Evolutionary conservation across 2,113 vertebrate species (phyloP), one percentile per base, ranked within the genome.

Genomic region (Aramus guarauna): DNA sequence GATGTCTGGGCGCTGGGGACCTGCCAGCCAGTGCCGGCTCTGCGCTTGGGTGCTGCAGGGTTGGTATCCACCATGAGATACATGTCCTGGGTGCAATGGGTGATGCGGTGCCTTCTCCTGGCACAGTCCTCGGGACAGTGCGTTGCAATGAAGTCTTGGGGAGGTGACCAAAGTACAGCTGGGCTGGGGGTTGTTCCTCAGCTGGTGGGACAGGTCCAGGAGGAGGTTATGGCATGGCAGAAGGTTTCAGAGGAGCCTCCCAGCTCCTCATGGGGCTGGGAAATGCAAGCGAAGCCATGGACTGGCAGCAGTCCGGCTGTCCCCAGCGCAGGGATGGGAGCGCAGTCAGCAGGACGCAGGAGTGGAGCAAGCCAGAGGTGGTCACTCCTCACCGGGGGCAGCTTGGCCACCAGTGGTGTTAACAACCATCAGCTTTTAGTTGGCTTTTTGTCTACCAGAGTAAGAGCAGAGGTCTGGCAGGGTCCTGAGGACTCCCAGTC

Each of bases 231-330:
- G 43, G 72, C 22, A 15, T 19, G 20, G 43, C 63, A 59, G 45
- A 41, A 77, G 53, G 36, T 41, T 50, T 59, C 6, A 7, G 72
- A 63, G 32, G 39, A 85, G 48, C 2, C 5, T n/a, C n/a, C n/a
- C n/a, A n/a, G n/a, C n/a, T n/a, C n/a, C 52, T 29, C 23, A 2
- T 29, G 6, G 4, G 36, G 50, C 22, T 75, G 71, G 23, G 52
- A 58, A 26, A 52, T 9, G 26, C 52, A 77, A 52, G 24, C 0
- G 1, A 48, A 66, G 19, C 41, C 9, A 7, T 29, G 62, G 58
- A 39, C 24, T 10, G 19, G 15, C 62, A 27, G 12, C 0, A 4
- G 29, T n/a, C n/a, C 6, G 0, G 29, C 27, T 66, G n/a, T 34
- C 41, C 60, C 29, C 71, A 23, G 3, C 5, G 3, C 56, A 17